phyloP scores from a whole-genome alignment of 2,113 vertebrate species.

The Esox niger region DNA sequence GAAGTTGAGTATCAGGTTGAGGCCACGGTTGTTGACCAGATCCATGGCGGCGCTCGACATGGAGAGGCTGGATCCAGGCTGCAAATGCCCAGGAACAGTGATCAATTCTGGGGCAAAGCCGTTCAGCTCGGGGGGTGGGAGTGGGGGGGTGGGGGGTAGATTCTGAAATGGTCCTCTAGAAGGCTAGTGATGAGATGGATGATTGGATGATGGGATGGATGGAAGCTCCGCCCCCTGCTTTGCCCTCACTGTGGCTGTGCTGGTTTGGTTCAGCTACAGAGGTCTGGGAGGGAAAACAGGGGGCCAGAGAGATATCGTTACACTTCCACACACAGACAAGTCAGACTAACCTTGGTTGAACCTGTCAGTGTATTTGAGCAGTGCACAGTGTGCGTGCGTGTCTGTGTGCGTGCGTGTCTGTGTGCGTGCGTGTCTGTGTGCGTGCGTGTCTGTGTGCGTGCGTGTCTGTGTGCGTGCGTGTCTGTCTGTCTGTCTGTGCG shows the following conservation, averaged over 20 bases:
- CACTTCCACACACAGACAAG: background rate
- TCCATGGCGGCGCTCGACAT: slow-evolving; percentile 60
- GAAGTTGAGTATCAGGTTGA: slow-evolving; percentile 78
- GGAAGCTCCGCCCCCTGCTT: slow-evolving; percentile 15
- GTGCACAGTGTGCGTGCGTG: slow-evolving; percentile 3
- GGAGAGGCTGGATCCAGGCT: background rate
- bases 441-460: no score
- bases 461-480: no score
- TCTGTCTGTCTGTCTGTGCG: no score
- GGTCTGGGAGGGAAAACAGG: slow-evolving; percentile 6
- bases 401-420: background rate
- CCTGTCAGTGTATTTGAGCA: slow-evolving; percentile 21
- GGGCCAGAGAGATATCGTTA: background rate
- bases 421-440: background rate
- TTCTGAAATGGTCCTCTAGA: background rate
- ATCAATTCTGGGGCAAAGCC: background rate
- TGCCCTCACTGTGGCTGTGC: background rate
- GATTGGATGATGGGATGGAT: background rate
- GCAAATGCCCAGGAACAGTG: background rate
- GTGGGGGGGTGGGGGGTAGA: background rate
- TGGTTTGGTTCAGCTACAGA: slow-evolving; percentile 11
- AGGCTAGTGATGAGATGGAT: background rate
- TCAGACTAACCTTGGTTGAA: background rate
- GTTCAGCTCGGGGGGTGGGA: background rate
- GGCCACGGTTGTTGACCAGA: slow-evolving; percentile 71